phyloP scores from a whole-genome alignment of 2,797 vertebrate genomes.

The Pygocentrus nattereri region DNA sequence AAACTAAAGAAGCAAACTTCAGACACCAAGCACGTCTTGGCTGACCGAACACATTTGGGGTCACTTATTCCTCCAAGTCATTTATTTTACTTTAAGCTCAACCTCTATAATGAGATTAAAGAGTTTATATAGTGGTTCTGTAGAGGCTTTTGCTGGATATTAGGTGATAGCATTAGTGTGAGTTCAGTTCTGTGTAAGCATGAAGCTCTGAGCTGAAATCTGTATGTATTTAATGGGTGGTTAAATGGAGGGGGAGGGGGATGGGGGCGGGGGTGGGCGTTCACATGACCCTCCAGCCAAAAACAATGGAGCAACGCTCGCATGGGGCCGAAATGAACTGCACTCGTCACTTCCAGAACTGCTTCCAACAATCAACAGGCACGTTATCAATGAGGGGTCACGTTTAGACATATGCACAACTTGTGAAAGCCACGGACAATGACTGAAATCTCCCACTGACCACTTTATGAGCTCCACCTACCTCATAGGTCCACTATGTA shows the following conservation, averaged over 20 bases:
- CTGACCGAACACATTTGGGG: too few species aligned
- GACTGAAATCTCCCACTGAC: too few species aligned
- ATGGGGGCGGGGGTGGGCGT: too few species aligned
- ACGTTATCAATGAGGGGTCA: background rate
- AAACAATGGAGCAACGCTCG: background rate
- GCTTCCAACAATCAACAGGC: background rate
- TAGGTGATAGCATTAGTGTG: too few species aligned
- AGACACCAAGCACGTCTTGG: too few species aligned
- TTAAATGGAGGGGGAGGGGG: background rate
- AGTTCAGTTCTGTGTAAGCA: background rate
- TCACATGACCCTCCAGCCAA: conserved; percentile 2
- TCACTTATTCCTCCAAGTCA: too few species aligned
- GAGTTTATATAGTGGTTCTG: too few species aligned
- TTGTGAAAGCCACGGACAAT: background rate
- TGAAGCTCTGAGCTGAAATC: background rate
- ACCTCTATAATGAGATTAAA: too few species aligned
- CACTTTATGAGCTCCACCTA: background rate
- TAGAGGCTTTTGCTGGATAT: too few species aligned
- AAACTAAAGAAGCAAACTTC: too few species aligned
- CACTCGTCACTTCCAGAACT: background rate
- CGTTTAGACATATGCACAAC: background rate
- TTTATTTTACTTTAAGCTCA: too few species aligned
- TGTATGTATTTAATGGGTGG: conserved; percentile 6
- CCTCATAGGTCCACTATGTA: too few species aligned
- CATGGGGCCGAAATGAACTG: background rate